These are phyloP conservation scores for Enteromius argenteus DNA, from an alignment of 2,797 vertebrate genomes.

Conservation along the genomic window DNA sequence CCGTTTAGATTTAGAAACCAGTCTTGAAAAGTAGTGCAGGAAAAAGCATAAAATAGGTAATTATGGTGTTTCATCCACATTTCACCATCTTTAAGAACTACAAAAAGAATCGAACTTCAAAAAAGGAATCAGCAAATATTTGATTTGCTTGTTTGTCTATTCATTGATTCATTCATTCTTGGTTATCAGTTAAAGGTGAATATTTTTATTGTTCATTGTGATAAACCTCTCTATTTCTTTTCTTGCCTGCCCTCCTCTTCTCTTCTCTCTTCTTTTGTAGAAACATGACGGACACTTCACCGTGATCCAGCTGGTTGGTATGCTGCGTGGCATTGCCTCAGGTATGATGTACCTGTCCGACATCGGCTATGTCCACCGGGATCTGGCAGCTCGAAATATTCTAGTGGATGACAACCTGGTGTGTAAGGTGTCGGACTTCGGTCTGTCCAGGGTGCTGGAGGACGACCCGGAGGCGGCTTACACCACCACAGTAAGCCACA, in stretches of 20 bases:
- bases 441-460: slow-evolving; percentile 93
- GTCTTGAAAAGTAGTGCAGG: too few relatives aligned
- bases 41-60: too few relatives aligned
- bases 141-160: neutral
- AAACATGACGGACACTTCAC: slow-evolving; percentile 81
- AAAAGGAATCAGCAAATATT: too few relatives aligned
- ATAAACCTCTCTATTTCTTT: slow-evolving; percentile 25
- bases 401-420: slow-evolving; percentile 89
- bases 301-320: slow-evolving; percentile 80
- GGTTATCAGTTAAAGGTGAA: neutral
- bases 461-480: slow-evolving; percentile 94
- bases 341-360: slow-evolving; percentile 96
- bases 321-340: slow-evolving; percentile 79
- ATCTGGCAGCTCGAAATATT: slow-evolving; percentile 95
- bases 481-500: slow-evolving; percentile 86
- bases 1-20: too few relatives aligned
- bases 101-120: too few relatives aligned
- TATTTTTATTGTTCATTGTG: neutral
- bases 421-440: slow-evolving; percentile 97
- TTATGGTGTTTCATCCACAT: too few relatives aligned
- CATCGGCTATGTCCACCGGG: slow-evolving; percentile 96
- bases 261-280: slow-evolving; percentile 60
- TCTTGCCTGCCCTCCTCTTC: neutral
- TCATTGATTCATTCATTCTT: neutral
- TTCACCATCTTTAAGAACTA: too few relatives aligned